Conservation (phyloP, 2,113 vertebrate species). For the Pitta sordida region DNA sequence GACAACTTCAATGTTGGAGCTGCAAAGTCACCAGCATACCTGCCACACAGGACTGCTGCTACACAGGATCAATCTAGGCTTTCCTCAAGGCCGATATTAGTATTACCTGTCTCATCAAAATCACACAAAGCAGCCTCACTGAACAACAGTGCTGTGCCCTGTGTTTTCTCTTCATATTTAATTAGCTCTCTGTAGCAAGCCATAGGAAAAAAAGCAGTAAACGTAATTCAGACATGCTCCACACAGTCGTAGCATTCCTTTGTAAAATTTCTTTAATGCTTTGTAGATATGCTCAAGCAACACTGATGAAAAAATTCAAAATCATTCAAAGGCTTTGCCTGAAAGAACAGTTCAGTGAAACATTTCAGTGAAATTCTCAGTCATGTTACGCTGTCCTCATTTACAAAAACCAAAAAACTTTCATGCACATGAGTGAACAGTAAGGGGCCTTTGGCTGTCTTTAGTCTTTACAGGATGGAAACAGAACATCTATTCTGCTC, state of each 20-base stretch:
- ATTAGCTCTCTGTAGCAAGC: not conserved
- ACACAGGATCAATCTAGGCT: not conserved
- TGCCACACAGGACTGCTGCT: not conserved
- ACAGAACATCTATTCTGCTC: not conserved
- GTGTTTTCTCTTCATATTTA: not conserved
- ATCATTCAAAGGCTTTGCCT: not conserved
- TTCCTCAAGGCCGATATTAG: not conserved
- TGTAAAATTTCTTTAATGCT: constrained; percentile 47
- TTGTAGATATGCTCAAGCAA: constrained; percentile 39
- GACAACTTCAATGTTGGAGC: accelerated
- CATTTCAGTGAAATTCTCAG: constrained; percentile 8
- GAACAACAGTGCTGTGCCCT: not conserved
- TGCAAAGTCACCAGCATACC: accelerated
- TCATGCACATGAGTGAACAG: not conserved
- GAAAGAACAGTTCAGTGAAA: constrained; percentile 23
- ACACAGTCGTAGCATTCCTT: constrained; percentile 27
- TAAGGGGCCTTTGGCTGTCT: not conserved
- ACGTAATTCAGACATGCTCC: constrained; percentile 16
- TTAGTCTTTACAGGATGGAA: not conserved
- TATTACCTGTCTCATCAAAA: not conserved
- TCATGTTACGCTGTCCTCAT: not conserved
- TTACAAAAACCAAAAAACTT: constrained; percentile 21
- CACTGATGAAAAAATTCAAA: constrained; percentile 1
- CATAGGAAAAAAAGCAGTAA: not conserved
- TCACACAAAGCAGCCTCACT: not conserved